Percentiles rank a stretch among this genome's conserved stretches.
Evolutionary conservation across 2,797 vertebrate genomes (phyloP).

Genomic region (Micromesistius poutassou): DNA sequence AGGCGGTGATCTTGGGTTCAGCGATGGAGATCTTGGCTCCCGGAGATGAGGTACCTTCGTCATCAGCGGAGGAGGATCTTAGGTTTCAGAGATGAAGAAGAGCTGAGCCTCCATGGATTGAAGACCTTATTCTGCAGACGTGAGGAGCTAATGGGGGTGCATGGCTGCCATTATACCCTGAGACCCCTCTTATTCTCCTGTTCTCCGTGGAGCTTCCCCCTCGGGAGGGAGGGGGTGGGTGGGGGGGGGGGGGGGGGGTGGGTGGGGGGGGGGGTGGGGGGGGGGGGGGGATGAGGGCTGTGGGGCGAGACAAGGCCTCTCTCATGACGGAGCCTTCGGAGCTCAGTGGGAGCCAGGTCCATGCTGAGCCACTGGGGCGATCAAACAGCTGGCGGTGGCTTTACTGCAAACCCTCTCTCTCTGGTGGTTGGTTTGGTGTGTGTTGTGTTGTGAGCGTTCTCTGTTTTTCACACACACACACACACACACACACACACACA

Average conservation of each 20-base stretch:
- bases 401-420: background rate
- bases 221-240: background rate
- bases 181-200: background rate
- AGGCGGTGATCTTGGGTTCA: background rate
- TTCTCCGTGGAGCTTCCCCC: background rate
- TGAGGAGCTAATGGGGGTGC: background rate
- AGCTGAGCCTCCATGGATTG: background rate
- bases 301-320: background rate
- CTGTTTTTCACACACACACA: background rate
- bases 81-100: background rate
- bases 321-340: background rate
- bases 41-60: background rate
- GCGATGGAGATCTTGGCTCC: background rate
- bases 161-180: background rate
- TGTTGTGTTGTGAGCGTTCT: no score
- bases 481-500: no score
- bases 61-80: background rate
- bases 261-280: background rate
- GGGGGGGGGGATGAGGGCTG: background rate
- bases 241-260: background rate
- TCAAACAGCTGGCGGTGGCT: slow-evolving; percentile 3
- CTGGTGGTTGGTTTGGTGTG: background rate
- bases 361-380: slow-evolving; percentile 3
- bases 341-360: background rate
- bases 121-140: background rate